A percentile compares a stretch with the other conserved stretches of the same genome.
Conservation (phyloP, 2,888 invertebrate genomes). For the Torymus aiolomorphi region DNA sequence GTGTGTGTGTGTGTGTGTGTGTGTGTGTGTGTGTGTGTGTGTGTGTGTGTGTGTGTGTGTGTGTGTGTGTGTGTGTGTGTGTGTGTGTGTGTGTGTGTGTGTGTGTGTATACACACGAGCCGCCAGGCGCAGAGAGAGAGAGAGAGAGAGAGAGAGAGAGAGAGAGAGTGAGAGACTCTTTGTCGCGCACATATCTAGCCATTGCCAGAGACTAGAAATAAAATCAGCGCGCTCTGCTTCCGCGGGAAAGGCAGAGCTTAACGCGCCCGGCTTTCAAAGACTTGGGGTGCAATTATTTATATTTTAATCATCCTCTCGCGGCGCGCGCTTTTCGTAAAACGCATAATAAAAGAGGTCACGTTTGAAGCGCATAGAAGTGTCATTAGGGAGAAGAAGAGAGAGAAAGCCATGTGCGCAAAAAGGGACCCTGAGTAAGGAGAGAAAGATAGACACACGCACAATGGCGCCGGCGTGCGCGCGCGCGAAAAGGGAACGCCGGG, state of each 20-base stretch:
- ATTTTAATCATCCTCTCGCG: conserved; percentile 38
- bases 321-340: not conserved
- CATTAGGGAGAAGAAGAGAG: conserved; percentile 20
- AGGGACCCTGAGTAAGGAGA: not conserved
- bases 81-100: too few species aligned
- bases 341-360: conserved; percentile 36
- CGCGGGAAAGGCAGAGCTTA: not conserved
- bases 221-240: too few species aligned
- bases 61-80: too few species aligned
- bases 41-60: too few species aligned
- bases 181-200: too few species aligned
- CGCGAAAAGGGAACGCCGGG: conserved; percentile 34
- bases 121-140: too few species aligned
- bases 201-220: too few species aligned
- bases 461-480: conserved; percentile 21
- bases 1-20: too few species aligned
- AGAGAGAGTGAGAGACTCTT: too few species aligned
- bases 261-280: not conserved
- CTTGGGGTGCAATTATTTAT: conserved; percentile 36
- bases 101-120: too few species aligned
- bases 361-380: conserved; percentile 23
- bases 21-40: too few species aligned
- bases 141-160: too few species aligned
- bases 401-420: not conserved
- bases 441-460: not conserved